Base-by-base conservation (phyloP, 2,797 vertebrate species). In the Aeoliscus strigatus region DNA sequence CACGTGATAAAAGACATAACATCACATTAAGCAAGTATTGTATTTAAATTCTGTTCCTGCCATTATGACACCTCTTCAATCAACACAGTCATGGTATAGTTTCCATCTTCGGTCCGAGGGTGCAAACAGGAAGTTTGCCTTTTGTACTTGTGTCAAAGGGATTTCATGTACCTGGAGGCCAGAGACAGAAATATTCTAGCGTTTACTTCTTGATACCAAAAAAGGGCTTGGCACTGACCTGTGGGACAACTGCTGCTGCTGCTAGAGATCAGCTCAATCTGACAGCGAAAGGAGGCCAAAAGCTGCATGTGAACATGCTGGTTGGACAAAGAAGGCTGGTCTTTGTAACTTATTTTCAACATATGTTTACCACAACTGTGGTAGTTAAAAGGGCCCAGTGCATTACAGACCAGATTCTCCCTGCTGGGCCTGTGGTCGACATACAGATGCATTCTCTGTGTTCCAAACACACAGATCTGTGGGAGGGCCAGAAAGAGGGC, bases 211-310 rank as follows among this genome's bases (percentile, higher is more conserved):
- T 66, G 42, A 66, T 52, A 78, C 66, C 50, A 46, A 36, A 25
- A 66, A 33, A 58, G 62, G 70, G 69, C 80, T 68, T 28, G 66
- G 47, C 68, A 61, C 55, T 82, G 83, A 86, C 79, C 80, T 47
- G 10, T 74, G 49, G 59, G 66, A 66, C 82, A 79, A 35, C 12
- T 50, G 30, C 26, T 43, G 14, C 42, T 47, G 44, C 17, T 71
- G 38, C 44, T 62, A 59, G 36, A 63, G 62, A 59, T 54, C 73
- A 63, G 59, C 31, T 47, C 23, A 62, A 44, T 60, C 41, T 33
- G 53, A 59, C 57, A 66, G 44, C 28, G 49, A 68, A 45, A 51
- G 25, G 59, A 59, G 51, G 28, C 27, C 2, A 54, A 41, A 25
- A 14, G 50, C 21, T 12, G 6, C 9, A 52, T 21, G 18, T 9